Percentiles rank a stretch among this genome's conserved stretches.
Evolutionary conservation across 2,888 invertebrate species (phyloP).

Genomic region (Drosophila diplacantha): DNA sequence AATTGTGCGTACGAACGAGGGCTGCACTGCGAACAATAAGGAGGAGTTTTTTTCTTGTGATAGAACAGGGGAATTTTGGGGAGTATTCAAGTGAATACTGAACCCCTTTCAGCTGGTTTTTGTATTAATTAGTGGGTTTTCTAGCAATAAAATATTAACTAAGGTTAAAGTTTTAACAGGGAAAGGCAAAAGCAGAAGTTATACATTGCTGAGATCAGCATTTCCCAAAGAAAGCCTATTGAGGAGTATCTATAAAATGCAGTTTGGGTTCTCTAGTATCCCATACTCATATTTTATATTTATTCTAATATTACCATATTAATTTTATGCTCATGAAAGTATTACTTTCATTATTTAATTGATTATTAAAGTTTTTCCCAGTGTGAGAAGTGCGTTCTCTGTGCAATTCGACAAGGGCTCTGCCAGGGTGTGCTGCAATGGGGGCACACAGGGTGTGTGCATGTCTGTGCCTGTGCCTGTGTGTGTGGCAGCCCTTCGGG

Average conservation of each 20-base stretch:
- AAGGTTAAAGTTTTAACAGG: neutral
- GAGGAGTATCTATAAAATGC: neutral
- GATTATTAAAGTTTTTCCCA: neutral
- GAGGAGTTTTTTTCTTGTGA: neutral
- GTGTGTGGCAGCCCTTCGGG: slow-evolving; percentile 20
- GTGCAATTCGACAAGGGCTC: slow-evolving; percentile 26
- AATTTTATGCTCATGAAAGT: neutral
- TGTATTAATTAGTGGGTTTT: neutral
- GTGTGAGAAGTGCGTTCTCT: slow-evolving; percentile 20
- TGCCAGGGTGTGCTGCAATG: slow-evolving; percentile 15
- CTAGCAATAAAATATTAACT: neutral
- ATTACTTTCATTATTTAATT: neutral
- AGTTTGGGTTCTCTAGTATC: neutral
- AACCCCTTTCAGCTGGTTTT: rapidly evolving
- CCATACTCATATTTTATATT: neutral
- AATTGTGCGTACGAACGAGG: slow-evolving; percentile 56
- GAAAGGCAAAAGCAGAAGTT: neutral
- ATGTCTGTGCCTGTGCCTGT: neutral
- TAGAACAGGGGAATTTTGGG: no score
- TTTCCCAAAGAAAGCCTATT: no score
- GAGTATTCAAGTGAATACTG: neutral
- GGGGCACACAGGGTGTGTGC: slow-evolving; percentile 2
- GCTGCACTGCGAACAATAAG: neutral
- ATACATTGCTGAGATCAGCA: neutral
- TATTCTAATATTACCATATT: neutral